Evolutionary conservation across 2,113 vertebrate genomes (phyloP).

Genomic region (Rhombomys opimus): DNA sequence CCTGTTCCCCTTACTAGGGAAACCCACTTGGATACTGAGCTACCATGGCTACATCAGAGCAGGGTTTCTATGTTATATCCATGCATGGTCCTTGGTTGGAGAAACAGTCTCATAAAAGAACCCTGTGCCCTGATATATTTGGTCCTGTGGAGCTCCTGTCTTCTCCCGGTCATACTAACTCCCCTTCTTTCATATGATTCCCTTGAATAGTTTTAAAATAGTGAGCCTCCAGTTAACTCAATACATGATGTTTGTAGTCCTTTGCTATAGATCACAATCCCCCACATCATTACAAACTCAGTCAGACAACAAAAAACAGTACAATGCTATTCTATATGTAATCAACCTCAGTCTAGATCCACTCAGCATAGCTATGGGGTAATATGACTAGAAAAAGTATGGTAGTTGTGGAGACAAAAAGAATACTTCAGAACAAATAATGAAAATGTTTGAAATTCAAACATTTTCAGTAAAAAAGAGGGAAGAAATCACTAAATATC

Average conservation of each 20-base stretch:
- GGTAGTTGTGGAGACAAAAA: constrained; percentile 12
- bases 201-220: not conserved
- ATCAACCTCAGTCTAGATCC: not conserved
- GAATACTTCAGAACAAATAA: not conserved
- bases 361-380: not conserved
- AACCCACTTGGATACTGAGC: too few relatives aligned
- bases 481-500: not conserved
- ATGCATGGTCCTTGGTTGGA: too few relatives aligned
- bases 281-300: not conserved
- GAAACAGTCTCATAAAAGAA: too few relatives aligned
- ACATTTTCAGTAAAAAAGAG: not conserved
- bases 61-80: too few relatives aligned
- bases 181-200: too few relatives aligned
- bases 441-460: not conserved
- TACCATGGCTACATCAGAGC: too few relatives aligned
- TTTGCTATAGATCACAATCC: not conserved
- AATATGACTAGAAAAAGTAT: not conserved
- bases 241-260: not conserved
- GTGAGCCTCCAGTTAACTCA: not conserved
- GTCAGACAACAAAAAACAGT: not conserved
- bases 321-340: constrained; percentile 8
- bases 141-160: too few relatives aligned
- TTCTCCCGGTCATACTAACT: too few relatives aligned
- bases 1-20: too few relatives aligned
- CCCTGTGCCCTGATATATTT: too few relatives aligned